phyloP scores from a whole-genome alignment of 2,888 invertebrate species.

The Agrochola litura region DNA sequence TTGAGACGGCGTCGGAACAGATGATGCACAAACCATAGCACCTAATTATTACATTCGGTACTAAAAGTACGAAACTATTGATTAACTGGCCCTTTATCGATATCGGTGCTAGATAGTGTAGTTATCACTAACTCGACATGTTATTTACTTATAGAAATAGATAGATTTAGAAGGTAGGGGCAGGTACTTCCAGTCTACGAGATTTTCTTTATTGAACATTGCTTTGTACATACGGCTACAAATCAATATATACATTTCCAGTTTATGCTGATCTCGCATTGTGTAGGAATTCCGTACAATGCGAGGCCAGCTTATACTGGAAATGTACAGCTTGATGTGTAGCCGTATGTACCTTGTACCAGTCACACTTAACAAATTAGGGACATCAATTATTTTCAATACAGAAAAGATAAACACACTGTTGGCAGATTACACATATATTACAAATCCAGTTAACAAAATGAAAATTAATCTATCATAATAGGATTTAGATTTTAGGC shows the following conservation, averaged over 20 bases:
- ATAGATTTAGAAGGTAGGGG: no score
- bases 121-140: background rate
- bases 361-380: background rate
- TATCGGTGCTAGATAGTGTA: slow-evolving; percentile 7
- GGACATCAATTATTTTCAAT: background rate
- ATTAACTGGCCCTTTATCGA: slow-evolving; percentile 16
- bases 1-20: background rate
- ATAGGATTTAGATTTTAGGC: no score
- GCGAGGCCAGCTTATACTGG: no score
- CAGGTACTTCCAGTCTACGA: background rate
- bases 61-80: slow-evolving; percentile 4
- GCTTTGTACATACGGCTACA: no score
- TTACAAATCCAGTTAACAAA: background rate
- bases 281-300: no score
- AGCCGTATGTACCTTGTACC: no score
- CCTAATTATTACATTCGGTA: background rate
- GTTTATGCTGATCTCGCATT: no score
- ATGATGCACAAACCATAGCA: no score
- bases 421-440: background rate
- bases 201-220: no score
- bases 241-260: no score
- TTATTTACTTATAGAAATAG: background rate
- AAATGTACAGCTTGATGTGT: no score
- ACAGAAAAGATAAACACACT: background rate
- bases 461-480: background rate